phyloP scores from a whole-genome alignment of 2,888 invertebrate species.

The Eulithis testata region DNA sequence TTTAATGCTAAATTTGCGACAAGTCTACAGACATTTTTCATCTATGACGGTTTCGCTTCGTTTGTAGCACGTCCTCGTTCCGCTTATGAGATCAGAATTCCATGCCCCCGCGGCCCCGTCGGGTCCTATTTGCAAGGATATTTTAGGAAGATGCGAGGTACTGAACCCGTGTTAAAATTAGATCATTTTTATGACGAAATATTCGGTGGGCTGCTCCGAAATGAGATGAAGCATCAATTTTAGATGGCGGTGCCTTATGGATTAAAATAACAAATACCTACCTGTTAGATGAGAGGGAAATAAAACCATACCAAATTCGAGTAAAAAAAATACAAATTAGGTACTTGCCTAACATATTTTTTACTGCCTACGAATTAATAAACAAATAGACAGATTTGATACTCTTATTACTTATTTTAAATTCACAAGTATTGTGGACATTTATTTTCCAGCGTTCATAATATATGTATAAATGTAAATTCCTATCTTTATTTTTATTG shows the following conservation, averaged over 20 bases:
- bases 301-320: too few species aligned
- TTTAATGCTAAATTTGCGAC: too few species aligned
- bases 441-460: too few species aligned
- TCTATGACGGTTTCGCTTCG: neutral
- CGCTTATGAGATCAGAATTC: conserved; percentile 2
- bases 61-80: neutral
- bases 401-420: too few species aligned
- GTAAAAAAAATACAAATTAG: too few species aligned
- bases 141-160: neutral
- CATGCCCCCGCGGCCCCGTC: neutral
- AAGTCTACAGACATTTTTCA: neutral
- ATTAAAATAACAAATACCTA: neutral
- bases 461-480: too few species aligned
- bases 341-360: too few species aligned
- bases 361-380: too few species aligned
- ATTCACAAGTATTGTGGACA: too few species aligned
- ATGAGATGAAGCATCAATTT: conserved; percentile 16
- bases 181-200: conserved; percentile 20
- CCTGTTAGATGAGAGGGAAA: too few species aligned
- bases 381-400: too few species aligned
- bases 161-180: conserved; percentile 18
- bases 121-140: conserved; percentile 27
- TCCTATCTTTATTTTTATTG: neutral
- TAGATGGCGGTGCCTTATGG: neutral
- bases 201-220: conserved; percentile 6